These are phyloP conservation scores for Chelonoidis abingdonii DNA, from an alignment of 2,113 vertebrate genomes.

Conservation along the genomic window DNA sequence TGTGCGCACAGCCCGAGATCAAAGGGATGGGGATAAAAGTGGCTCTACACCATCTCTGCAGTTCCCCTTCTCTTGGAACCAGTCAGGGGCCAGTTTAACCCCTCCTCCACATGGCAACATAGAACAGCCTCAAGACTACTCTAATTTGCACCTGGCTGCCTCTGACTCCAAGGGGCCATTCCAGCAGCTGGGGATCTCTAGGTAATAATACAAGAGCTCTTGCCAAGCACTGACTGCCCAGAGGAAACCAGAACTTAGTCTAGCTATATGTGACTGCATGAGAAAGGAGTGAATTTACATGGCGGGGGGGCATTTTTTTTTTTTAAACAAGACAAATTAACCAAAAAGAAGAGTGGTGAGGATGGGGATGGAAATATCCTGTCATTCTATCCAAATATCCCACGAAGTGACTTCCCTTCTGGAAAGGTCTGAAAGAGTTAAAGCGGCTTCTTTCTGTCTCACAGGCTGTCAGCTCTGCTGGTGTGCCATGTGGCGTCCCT, in stretches of 20 bases:
- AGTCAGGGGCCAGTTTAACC: background rate
- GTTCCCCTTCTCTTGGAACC: background rate
- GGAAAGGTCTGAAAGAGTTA: background rate
- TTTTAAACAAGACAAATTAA: background rate
- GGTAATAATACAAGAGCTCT: background rate
- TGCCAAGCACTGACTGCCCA: background rate
- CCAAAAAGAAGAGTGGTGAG: background rate
- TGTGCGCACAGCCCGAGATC: background rate
- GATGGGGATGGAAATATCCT: background rate
- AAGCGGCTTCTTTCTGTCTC: background rate
- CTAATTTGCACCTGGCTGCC: background rate
- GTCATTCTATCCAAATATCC: background rate
- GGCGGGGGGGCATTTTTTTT: background rate
- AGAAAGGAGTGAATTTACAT: background rate
- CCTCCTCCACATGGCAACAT: background rate
- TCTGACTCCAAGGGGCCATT: background rate
- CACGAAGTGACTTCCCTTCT: background rate
- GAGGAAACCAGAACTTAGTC: background rate
- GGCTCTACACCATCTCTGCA: background rate
- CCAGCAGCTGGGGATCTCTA: background rate
- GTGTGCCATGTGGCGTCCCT: background rate
- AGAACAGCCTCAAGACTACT: background rate
- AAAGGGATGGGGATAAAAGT: background rate
- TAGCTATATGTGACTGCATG: background rate
- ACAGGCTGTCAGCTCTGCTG: background rate